Base-by-base conservation (phyloP, 1,140 invertebrate species). In the Tenebrio molitor region DNA sequence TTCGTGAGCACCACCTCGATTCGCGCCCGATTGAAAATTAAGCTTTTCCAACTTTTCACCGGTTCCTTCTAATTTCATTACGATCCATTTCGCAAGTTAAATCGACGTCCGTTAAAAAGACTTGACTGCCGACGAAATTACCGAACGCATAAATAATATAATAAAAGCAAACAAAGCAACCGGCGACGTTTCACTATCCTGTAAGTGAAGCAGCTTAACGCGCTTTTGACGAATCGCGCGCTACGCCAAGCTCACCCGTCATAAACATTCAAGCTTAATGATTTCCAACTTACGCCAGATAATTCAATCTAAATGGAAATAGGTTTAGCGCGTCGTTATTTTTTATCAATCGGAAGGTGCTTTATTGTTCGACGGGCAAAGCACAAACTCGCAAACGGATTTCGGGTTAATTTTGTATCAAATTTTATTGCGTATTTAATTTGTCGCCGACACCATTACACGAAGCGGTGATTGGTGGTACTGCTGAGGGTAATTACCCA, bases 21-120 rank as follows among this genome's bases (percentile, higher is more conserved):
- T 15, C 21, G 21, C 23, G 50, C n/a, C 19, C 23, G 44, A 50
- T 50, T 50, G 44, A 21, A 50, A 50, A 21, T 50, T 50, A 50
- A 50, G 44, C 44, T 50, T 23, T 17, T 4, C 21, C 16, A 58
- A 58, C 23, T 58, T 58, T n/a, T 14, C 23, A 33, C 21, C 23
- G 23, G 19, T 58, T 58, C n/a, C 21, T 58, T 58, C 21, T 58
- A 58, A 58, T 58, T 58, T 58, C 21, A 58, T 58, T 58, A 58
- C 44, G 44, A 50, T 50, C 44, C 44, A 50, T 50, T 50, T 50
- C 23, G 17, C 16, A 50, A 50, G 23, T 50, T 50, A 19, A 50
- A 50, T 50, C 44, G 16, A 21, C 44, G 44, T 50, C n/a, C n/a
- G n/a, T 50, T 50, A 50, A 50, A 21, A 14, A 46, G 44, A 50